A percentile compares a stretch with the other conserved stretches of the same genome.
phyloP scores from a whole-genome alignment of 2,888 invertebrate species.

The Netelia melanura region DNA sequence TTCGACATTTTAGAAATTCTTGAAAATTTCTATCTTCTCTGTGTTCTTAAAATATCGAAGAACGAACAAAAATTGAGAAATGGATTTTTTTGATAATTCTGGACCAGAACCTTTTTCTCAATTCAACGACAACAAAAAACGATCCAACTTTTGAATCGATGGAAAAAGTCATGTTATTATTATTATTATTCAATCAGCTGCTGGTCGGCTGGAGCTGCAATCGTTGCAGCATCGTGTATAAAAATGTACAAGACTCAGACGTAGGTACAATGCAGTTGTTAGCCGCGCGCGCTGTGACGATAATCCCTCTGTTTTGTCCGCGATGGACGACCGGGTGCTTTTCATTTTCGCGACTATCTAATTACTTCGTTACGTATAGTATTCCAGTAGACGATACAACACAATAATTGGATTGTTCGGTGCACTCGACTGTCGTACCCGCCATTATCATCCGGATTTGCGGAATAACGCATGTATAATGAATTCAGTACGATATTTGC shows the following conservation, averaged over 20 bases:
- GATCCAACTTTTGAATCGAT: too few relatives aligned
- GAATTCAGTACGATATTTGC: slow-evolving; percentile 16
- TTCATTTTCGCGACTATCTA: slow-evolving; percentile 1
- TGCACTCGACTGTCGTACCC: slow-evolving; percentile 11
- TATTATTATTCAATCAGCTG: too few relatives aligned
- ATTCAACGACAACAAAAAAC: too few relatives aligned
- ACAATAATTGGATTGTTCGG: slow-evolving; percentile 16
- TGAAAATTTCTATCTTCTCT: too few relatives aligned
- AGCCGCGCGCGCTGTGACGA: not conserved
- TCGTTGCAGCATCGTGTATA: not conserved
- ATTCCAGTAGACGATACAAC: slow-evolving; percentile 16
- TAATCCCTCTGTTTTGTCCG: not conserved
- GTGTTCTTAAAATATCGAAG: too few relatives aligned
- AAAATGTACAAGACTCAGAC: not conserved
- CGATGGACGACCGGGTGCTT: not conserved
- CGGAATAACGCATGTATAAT: slow-evolving; percentile 45
- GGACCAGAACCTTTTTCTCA: too few relatives aligned
- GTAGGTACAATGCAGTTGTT: not conserved
- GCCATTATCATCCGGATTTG: slow-evolving; percentile 38
- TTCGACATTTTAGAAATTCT: too few relatives aligned
- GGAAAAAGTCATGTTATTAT: too few relatives aligned
- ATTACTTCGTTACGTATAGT: slow-evolving; percentile 43
- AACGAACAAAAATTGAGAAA: too few relatives aligned
- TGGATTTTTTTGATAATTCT: too few relatives aligned
- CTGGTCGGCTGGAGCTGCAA: too few relatives aligned